These are phyloP conservation scores for Balaeniceps rex DNA, from an alignment of 2,113 vertebrate species.

Conservation along the genomic window DNA sequence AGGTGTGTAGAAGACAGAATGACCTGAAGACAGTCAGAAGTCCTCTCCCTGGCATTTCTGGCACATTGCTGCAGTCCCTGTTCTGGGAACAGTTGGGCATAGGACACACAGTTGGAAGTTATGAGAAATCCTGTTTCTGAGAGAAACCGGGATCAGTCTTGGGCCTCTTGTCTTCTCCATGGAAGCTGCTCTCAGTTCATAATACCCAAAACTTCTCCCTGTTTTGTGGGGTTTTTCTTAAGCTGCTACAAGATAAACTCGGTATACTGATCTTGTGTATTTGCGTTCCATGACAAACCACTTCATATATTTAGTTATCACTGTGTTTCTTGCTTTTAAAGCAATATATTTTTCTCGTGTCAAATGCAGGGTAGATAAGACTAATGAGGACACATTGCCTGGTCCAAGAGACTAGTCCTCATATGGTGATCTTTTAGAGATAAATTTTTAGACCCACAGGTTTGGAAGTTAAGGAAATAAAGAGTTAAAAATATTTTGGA, in stretches of 20 bases:
- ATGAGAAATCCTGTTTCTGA: neutral
- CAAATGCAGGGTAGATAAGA: neutral
- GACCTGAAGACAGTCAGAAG: neutral
- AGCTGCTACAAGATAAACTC: neutral
- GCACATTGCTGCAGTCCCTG: neutral
- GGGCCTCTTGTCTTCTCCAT: neutral
- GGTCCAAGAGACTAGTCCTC: neutral
- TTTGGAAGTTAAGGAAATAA: constrained; percentile 18
- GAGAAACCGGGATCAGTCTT: neutral
- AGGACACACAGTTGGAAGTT: neutral
- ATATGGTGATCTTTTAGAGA: neutral
- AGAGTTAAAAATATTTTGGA: neutral
- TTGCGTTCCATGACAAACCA: neutral
- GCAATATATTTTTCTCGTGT: neutral
- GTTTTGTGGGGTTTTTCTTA: neutral
- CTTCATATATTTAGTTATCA: neutral
- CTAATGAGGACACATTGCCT: neutral
- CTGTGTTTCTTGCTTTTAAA: neutral
- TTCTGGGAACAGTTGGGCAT: too few species aligned
- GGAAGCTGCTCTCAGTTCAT: neutral
- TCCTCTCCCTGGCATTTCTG: neutral
- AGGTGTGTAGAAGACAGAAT: neutral
- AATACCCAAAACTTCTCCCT: neutral
- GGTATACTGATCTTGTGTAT: neutral
- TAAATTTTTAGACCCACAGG: neutral